Conservation (phyloP, 2,797 vertebrate genomes). For the Urophycis tenuis region DNA sequence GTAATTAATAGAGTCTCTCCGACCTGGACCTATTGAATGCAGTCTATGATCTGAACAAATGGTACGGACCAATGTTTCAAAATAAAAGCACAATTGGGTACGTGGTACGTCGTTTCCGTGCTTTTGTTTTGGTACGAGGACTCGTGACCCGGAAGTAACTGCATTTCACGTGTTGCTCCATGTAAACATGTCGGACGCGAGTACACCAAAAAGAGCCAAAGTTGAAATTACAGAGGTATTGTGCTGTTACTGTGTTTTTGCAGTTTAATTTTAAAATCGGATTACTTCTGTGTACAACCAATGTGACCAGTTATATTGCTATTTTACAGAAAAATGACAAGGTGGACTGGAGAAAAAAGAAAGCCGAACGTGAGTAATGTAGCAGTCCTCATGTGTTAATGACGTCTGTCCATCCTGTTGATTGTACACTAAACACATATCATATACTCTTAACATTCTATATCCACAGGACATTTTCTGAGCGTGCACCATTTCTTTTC, state of each 20-base stretch:
- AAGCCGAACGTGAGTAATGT: conserved; percentile 64
- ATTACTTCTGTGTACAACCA: neutral
- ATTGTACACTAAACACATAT: neutral
- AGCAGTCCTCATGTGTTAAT: neutral
- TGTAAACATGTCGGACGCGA: conserved; percentile 55
- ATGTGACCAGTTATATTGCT: neutral
- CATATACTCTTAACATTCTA: too few relatives aligned
- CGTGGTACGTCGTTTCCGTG: too few relatives aligned
- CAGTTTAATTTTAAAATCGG: rapidly evolving
- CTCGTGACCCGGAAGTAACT: conserved; percentile 46
- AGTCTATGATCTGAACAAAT: too few relatives aligned
- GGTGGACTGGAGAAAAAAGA: conserved; percentile 69
- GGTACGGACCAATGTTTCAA: neutral
- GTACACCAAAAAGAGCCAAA: conserved; percentile 39
- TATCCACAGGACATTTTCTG: neutral
- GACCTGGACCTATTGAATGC: neutral
- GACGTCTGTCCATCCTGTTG: too few relatives aligned
- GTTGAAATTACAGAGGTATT: conserved; percentile 43
- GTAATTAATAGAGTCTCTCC: neutral
- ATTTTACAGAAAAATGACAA: conserved; percentile 49
- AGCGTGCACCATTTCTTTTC: neutral
- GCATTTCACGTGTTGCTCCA: conserved; percentile 30
- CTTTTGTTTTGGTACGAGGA: conserved; percentile 39
- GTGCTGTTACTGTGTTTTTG: rapidly evolving
- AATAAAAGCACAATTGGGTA: neutral